Conservation (phyloP, 2,888 invertebrate species). For the Tenthredo scrophulariae region DNA sequence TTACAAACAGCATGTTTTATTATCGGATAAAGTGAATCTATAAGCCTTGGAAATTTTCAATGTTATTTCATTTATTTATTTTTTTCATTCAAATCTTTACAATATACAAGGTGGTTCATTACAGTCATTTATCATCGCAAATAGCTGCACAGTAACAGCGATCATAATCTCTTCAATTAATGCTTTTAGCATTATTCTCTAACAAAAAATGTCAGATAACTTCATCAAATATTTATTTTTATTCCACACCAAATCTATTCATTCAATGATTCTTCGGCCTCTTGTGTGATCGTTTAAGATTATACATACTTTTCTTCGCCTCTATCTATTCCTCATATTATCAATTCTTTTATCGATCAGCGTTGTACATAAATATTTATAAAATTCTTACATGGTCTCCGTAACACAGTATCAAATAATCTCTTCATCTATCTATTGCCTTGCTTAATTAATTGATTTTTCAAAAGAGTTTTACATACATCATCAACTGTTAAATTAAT, state of each 20-base stretch:
- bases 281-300: neutral
- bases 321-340: neutral
- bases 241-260: neutral
- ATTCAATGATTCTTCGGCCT: neutral
- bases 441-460: neutral
- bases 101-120: slow-evolving; percentile 52
- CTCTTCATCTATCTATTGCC: neutral
- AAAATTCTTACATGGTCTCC: neutral
- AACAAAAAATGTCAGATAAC: neutral
- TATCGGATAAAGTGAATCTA: slow-evolving; percentile 24
- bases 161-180: neutral
- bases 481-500: slow-evolving; percentile 31
- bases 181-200: neutral
- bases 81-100: slow-evolving; percentile 23
- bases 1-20: slow-evolving; percentile 40
- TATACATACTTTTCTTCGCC: neutral
- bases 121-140: slow-evolving; percentile 2
- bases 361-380: neutral
- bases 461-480: neutral
- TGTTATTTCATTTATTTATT: neutral
- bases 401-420: slow-evolving; percentile 3
- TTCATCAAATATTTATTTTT: neutral
- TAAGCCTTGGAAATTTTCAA: slow-evolving; percentile 36
- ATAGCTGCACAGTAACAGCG: neutral
- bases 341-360: neutral